These are phyloP conservation scores for Drosophila sordidula DNA, from an alignment of 2,888 invertebrate species.

Conservation along the genomic window DNA sequence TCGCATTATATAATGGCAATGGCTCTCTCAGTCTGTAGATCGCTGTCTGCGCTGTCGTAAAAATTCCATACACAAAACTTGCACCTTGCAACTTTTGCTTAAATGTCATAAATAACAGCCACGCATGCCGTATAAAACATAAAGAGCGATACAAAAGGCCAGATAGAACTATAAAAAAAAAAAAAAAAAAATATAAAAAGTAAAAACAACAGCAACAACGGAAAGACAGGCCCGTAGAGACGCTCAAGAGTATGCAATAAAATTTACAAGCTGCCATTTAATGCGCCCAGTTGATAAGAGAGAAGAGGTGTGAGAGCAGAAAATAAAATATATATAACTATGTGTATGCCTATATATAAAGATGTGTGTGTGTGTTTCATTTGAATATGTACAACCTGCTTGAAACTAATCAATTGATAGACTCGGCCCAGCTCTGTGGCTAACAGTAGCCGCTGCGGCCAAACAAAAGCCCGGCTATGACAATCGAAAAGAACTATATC, in stretches of 20 bases:
- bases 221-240: conserved; percentile 21
- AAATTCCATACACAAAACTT: conserved; percentile 76
- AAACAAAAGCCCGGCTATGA: neutral
- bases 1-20: conserved; percentile 29
- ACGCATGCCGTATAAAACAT: conserved; percentile 15
- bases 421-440: neutral
- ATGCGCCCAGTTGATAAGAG: conserved; percentile 16
- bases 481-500: conserved; percentile 61
- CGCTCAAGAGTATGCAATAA: conserved; percentile 79
- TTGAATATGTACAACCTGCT: conserved; percentile 35
- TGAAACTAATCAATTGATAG: conserved; percentile 31
- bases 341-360: neutral
- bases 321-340: neutral
- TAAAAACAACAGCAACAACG: conserved; percentile 39
- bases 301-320: conserved; percentile 5
- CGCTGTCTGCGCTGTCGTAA: conserved; percentile 59
- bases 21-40: conserved; percentile 19
- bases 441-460: conserved; percentile 3
- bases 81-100: conserved; percentile 79
- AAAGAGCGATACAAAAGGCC: conserved; percentile 59
- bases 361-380: conserved; percentile 1
- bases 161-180: conserved; percentile 60
- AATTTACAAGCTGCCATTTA: conserved; percentile 69
- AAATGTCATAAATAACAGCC: conserved; percentile 72
- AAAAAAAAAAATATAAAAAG: no score